A percentile compares a stretch with the other conserved stretches of the same genome.
Conservation (phyloP, 2,888 invertebrate species). For the Eretmocerus hayati region DNA sequence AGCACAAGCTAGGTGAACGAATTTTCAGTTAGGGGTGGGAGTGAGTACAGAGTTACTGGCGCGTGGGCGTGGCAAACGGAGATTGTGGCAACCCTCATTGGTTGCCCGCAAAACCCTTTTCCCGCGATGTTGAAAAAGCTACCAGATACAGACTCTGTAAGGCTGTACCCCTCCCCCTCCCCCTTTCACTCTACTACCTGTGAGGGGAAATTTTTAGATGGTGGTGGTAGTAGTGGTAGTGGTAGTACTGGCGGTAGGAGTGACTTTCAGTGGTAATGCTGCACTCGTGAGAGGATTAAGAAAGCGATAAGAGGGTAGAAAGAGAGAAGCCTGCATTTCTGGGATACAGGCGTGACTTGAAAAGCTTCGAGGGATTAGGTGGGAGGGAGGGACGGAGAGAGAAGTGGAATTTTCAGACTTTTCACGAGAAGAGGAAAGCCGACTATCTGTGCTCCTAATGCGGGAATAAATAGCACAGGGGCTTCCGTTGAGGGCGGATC, state of each 20-base stretch:
- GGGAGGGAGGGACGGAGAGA: constrained; percentile 10
- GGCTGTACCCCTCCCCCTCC: constrained; percentile 4
- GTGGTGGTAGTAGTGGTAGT: neutral
- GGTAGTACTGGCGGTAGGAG: constrained; percentile 11
- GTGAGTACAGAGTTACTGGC: constrained; percentile 37
- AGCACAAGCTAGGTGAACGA: constrained; percentile 10
- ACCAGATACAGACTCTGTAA: neutral
- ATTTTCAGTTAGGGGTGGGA: constrained; percentile 21
- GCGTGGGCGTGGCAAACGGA: constrained; percentile 41
- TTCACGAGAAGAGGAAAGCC: constrained; percentile 7
- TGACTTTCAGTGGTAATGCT: neutral
- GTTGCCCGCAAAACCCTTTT: constrained; percentile 39
- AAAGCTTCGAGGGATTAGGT: constrained; percentile 28
- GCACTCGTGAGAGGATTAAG: constrained; percentile 10
- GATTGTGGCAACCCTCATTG: constrained; percentile 41
- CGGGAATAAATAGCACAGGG: constrained; percentile 18
- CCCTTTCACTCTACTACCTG: constrained; percentile 11
- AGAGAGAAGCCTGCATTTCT: constrained; percentile 18
- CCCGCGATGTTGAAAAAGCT: constrained; percentile 22
- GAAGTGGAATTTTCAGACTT: constrained; percentile 10
- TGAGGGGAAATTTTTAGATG: constrained; percentile 22
- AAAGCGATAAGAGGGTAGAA: constrained; percentile 16
- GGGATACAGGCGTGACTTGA: constrained; percentile 33
- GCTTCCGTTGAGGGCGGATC: too few species aligned
- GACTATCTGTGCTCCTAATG: constrained; percentile 7